A percentile compares a stretch with the other conserved stretches of the same genome.
Conservation (phyloP, 2,888 invertebrate genomes). For the Ptychoptera albimana region DNA sequence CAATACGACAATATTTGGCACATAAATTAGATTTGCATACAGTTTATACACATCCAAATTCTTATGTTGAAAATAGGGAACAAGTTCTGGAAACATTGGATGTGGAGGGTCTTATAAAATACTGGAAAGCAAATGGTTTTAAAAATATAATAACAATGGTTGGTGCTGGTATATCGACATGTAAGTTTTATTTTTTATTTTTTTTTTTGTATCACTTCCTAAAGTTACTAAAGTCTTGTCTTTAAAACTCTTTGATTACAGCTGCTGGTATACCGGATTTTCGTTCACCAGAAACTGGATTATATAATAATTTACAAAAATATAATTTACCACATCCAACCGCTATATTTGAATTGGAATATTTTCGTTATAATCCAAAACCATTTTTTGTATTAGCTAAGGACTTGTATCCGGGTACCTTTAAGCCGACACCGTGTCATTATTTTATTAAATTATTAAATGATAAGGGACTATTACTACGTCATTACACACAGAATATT, state of each 20-base stretch:
- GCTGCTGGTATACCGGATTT: slow-evolving; percentile 96
- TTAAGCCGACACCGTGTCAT: slow-evolving; percentile 80
- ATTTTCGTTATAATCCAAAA: slow-evolving; percentile 73
- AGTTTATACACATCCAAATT: background rate
- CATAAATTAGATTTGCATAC: slow-evolving; percentile 7
- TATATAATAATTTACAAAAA: slow-evolving; percentile 81
- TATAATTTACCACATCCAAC: slow-evolving; percentile 84
- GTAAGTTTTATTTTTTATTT: slow-evolving; percentile 37
- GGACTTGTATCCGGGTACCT: slow-evolving; percentile 72
- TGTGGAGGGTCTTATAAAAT: slow-evolving; percentile 61
- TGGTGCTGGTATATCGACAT: slow-evolving; percentile 93
- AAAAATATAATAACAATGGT: slow-evolving; percentile 84
- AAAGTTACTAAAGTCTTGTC: slow-evolving; percentile 3
- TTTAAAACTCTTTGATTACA: slow-evolving; percentile 25
- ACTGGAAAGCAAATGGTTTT: slow-evolving; percentile 60
- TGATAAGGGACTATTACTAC: slow-evolving; percentile 59
- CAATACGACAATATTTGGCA: slow-evolving; percentile 6
- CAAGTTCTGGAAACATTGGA: slow-evolving; percentile 38
- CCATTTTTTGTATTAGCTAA: slow-evolving; percentile 87
- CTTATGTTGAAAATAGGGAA: too few relatives aligned
- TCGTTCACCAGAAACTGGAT: slow-evolving; percentile 78
- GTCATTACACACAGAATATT: slow-evolving; percentile 83
- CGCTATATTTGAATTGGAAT: slow-evolving; percentile 81
- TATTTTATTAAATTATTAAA: slow-evolving; percentile 76
- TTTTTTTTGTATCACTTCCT: slow-evolving; percentile 6